phyloP scores from a whole-genome alignment of 1,140 invertebrate species.

The Ganaspis sp. region DNA sequence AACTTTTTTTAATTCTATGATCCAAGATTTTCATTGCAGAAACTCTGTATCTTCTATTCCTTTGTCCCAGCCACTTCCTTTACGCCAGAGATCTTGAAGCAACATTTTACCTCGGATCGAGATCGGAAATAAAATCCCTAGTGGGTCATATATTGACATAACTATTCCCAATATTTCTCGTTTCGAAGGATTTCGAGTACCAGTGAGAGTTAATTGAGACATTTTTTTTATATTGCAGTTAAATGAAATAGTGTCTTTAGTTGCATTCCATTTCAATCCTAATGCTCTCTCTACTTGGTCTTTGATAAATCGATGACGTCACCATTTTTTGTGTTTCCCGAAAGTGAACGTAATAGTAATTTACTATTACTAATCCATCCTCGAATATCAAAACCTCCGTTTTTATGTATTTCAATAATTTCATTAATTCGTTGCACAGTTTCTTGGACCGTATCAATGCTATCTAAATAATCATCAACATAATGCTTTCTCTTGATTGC shows the following conservation, averaged over 20 bases:
- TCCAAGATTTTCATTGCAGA: conserved; percentile 22
- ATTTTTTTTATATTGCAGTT: conserved; percentile 5
- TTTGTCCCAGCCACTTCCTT: conserved; percentile 49
- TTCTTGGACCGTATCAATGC: conserved; percentile 45
- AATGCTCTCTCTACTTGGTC: conserved; percentile 4
- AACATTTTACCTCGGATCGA: conserved; percentile 46
- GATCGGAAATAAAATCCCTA: conserved; percentile 49
- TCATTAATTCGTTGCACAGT: conserved; percentile 44
- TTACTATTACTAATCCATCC: conserved; percentile 27
- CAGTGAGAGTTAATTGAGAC: neutral
- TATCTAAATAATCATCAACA: conserved; percentile 64
- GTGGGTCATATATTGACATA: conserved; percentile 55
- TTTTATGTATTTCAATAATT: conserved; percentile 52
- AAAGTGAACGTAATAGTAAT: neutral
- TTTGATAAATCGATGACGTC: neutral
- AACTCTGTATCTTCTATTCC: conserved; percentile 28
- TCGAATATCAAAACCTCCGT: conserved; percentile 27
- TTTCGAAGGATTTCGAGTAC: conserved; percentile 37
- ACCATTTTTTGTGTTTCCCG: too few species aligned
- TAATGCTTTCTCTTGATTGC: conserved; percentile 57
- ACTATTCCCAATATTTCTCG: conserved; percentile 39
- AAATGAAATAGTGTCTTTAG: neutral
- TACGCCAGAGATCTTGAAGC: conserved; percentile 49
- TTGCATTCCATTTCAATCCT: conserved; percentile 17
- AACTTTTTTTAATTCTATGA: conserved; percentile 1